Evolutionary conservation across 2,797 vertebrate species (phyloP), one percentile per base, ranked within the genome.

Genomic region (Galaxias olidus): DNA sequence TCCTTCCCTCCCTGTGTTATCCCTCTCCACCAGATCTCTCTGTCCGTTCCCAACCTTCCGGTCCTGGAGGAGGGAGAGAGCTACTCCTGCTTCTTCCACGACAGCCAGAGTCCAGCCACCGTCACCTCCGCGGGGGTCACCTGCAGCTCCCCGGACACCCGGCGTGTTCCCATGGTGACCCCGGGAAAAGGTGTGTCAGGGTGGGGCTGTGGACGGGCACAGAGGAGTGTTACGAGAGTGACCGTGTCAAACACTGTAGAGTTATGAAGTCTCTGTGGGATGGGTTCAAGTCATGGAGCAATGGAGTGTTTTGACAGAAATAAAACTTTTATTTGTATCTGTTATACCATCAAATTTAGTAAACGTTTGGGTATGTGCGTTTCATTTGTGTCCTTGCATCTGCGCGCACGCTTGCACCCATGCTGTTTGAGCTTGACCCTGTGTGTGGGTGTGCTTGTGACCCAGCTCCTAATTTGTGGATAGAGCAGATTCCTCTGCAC

Each of bases 11-110:
- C 42, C 60, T 52, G n/a, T 4, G 9, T 1, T 65, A 9, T 40
- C 61, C 40, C 57, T 8, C 30, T 46, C 30, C 50, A 57, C 42
- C 88, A 99, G 97, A 92, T 98, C 72, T 92, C 92, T 76, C 78
- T 99, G 79, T 88, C 89, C 0, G 87, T 99, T 54, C 90, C 87
- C 0, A 91, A 94, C 44, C 90, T 99, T n/a, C 96, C 97, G 0
- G 68, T 86, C 50, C 84, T 98, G 17, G 85, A 69, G n/a, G 87
- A 89, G 0, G 92, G 87, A 8, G 94, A 98, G 76, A 93, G 89
- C 0, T 99, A 97, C 79, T 94, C 93, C 0, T 99, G 97, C 86
- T 91, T 87, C 77, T 99, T 97, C 46, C 89, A 94, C 80, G 91
- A 95, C 53, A 87, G 78, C 12, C 87, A 84, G 76, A 94, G 93